Conservation (phyloP, 2,797 vertebrate species). For the Phrynocephalus vlangalii region DNA sequence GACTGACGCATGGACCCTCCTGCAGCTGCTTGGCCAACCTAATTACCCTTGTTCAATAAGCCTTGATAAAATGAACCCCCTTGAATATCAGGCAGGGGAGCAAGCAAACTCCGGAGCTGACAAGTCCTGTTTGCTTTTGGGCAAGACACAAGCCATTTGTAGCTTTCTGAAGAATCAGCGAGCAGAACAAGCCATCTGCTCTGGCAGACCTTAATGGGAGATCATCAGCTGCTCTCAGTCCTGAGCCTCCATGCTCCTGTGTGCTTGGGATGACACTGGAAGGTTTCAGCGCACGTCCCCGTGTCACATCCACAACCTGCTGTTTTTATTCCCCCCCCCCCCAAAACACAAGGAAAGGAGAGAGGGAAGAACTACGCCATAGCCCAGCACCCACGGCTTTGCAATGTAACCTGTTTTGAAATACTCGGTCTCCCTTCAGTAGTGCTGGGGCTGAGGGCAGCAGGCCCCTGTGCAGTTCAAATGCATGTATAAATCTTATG, state of each 20-base stretch:
- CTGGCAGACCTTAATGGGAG: slow-evolving; percentile 26
- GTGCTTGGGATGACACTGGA: background rate
- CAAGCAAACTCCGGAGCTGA: slow-evolving; percentile 31
- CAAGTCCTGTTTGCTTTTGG: slow-evolving; percentile 29
- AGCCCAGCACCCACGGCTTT: background rate
- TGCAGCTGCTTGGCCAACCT: slow-evolving; percentile 19
- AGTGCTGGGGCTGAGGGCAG: background rate
- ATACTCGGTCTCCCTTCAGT: background rate
- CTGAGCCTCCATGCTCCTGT: background rate
- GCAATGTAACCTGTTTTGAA: background rate
- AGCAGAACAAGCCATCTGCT: slow-evolving; percentile 45
- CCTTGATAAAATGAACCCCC: slow-evolving; percentile 31
- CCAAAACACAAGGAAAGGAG: background rate
- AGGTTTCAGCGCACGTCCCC: background rate
- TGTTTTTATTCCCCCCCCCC: background rate
- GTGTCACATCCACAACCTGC: background rate
- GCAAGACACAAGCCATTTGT: slow-evolving; percentile 12
- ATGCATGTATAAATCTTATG: too few species aligned
- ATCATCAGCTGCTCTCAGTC: slow-evolving; percentile 24
- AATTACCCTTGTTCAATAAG: slow-evolving; percentile 42
- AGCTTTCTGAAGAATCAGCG: slow-evolving; percentile 24
- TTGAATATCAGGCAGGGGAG: slow-evolving; percentile 38
- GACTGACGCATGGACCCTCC: background rate
- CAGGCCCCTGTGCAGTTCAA: too few species aligned
- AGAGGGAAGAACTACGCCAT: background rate